Evolutionary conservation across 2,888 invertebrate genomes (phyloP).

Genomic region (Romanomermis culicivorax): DNA sequence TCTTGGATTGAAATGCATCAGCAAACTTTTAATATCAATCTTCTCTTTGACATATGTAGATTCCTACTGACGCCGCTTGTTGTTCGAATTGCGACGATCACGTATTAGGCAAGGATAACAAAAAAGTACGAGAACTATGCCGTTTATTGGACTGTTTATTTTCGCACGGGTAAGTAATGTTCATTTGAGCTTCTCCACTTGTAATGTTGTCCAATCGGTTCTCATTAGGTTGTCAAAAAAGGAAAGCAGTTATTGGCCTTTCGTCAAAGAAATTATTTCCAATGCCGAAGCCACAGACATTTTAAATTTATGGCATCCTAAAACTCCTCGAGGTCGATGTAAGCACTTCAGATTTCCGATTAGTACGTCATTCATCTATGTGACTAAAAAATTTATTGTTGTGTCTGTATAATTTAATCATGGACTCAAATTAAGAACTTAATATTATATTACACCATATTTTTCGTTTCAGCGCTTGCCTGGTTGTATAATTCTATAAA

Average conservation of each 20-base stretch:
- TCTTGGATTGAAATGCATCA: too few species aligned
- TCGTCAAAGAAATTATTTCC: neutral
- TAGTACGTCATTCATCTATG: too few species aligned
- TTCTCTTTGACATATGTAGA: neutral
- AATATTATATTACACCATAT: too few species aligned
- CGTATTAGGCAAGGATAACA: neutral
- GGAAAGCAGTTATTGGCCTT: neutral
- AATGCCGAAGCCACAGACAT: neutral
- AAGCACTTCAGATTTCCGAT: neutral
- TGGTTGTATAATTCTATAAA: conserved; percentile 5
- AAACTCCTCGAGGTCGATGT: neutral
- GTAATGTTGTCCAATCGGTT: too few species aligned
- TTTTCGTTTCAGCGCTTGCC: conserved; percentile 1
- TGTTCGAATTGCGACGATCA: neutral
- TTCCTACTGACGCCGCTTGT: neutral
- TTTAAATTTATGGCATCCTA: neutral
- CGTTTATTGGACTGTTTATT: neutral
- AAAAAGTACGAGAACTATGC: neutral
- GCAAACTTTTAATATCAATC: too few species aligned
- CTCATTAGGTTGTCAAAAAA: neutral
- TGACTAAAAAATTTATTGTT: too few species aligned
- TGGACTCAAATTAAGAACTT: too few species aligned
- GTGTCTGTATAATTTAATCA: too few species aligned
- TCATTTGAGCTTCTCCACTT: too few species aligned
- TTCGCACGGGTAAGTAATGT: neutral